Base-by-base conservation (phyloP, 2,113 vertebrate species). In the Hippocampus abdominalis region DNA sequence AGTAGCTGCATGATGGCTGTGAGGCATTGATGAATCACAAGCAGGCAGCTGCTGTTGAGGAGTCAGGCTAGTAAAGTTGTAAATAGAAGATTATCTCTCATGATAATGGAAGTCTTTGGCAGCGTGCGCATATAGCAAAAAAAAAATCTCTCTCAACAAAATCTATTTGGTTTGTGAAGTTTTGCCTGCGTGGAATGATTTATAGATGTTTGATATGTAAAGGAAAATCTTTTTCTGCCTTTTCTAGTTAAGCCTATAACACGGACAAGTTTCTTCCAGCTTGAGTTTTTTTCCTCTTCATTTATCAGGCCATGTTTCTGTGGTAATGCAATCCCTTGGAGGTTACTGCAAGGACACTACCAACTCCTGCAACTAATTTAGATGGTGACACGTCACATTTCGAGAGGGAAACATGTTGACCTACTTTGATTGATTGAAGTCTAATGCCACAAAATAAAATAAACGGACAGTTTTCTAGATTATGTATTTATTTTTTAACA, bases 11-110 rank as follows among this genome's bases (percentile, higher is more conserved):
- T 12, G 39, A 66, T 29, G 21, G 62, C 69, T 53, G 68, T 80
- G 75, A 85, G 73, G 69, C 76, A 76, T 74, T 67, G 67, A 74
- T 65, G 74, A 84, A 74, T 77, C 81, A 72, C 75, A 75, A 62
- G 56, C 70, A 69, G 51, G 4, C 69, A 1, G 23, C 27, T 61
- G 68, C 70, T 21, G 60, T 68, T 8, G 54, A 63, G 69, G 69
- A 72, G 68, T 72, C 8, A 21, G 65, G 60, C 59, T 27, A 59
- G 69, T 78, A 49, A 36, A 74, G 72, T 67, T 73, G 36, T 63
- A 73, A 66, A 69, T 64, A 20, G 72, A 68, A 83, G 68, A 82
- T 75, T 72, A 79, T 77, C 74, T 67, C 66, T 44, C 66, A 57
- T 1, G 59, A 84, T 72, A 75, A 44, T 64, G 69, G 64, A 71